phyloP scores from a whole-genome alignment of 2,888 invertebrate species.

The Drosophila buzzatii region DNA sequence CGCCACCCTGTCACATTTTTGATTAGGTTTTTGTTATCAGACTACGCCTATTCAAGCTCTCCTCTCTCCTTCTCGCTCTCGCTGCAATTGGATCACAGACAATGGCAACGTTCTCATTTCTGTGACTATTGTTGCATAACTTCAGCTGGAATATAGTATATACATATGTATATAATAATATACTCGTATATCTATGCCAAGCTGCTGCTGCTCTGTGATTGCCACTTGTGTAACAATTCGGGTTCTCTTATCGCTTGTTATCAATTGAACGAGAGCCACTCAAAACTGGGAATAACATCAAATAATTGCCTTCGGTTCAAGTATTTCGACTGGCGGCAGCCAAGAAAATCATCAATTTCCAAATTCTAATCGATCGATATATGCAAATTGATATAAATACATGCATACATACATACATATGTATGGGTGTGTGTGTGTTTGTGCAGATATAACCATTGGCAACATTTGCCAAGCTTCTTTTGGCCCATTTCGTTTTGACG shows the following conservation, averaged over 20 bases:
- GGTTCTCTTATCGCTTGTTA: conserved; percentile 52
- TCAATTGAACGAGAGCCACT: conserved; percentile 46
- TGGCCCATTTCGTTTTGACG: neutral
- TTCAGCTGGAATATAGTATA: conserved; percentile 7
- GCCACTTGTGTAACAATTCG: conserved; percentile 29
- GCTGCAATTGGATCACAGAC: conserved; percentile 20
- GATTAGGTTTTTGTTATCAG: conserved; percentile 56
- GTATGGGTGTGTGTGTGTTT: neutral
- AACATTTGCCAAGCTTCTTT: conserved; percentile 2
- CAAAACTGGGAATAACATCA: conserved; percentile 19
- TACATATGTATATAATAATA: neutral
- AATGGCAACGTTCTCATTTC: conserved; percentile 15
- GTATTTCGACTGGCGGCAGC: conserved; percentile 20
- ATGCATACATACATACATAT: neutral
- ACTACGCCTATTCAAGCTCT: neutral
- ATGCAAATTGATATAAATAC: conserved; percentile 43
- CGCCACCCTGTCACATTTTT: conserved; percentile 27
- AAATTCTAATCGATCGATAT: conserved; percentile 51
- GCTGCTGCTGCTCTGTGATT: neutral
- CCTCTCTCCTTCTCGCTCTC: neutral
- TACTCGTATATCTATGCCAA: neutral
- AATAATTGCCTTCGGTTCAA: conserved; percentile 58
- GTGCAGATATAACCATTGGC: conserved; percentile 26
- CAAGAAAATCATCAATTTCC: conserved; percentile 28
- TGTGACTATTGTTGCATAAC: conserved; percentile 27